Evolutionary conservation across 2,888 invertebrate species (phyloP), one percentile per base, ranked within the genome.

Genomic region (Dolichomitus sp.): DNA sequence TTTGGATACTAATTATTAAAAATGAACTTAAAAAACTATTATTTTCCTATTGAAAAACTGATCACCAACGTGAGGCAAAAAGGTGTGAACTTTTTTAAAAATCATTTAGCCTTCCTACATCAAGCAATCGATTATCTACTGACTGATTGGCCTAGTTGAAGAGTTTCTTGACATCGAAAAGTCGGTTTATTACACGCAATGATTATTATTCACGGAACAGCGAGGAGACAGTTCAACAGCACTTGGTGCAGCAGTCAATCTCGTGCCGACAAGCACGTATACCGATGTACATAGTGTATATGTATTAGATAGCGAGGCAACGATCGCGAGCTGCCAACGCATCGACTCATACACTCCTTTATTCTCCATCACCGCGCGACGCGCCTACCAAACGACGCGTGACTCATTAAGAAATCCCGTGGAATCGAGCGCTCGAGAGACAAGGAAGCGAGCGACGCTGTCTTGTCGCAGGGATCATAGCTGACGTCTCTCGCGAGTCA

Each of bases 241-340:
- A 69, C 37, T 69, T 50, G 69, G 69, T 37, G 69, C 48, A 17
- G 27, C 17, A 68, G 40, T 48, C 23, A 40, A 37, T 52, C 37
- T 69, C 40, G 42, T 69, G 33, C 59, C 17, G 37, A 14, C 30
- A 17, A 37, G 37, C 14, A 30, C 33, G 37, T 30, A 50, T 68
- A 45, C 27, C 30, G 50, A 27, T 50, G 50, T 69, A 68, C 23
- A 66, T n/a, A 63, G 19, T 50, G n/a, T 30, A 50, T 12, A 30
- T 17, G 9, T 30, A 68, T 33, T 68, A 68, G 30, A 68, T 68
- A 17, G 48, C 48, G 66, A 45, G 48, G 54, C 54, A 75, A 57
- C 37, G 75, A 70, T 70, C 54, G 65, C 45, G 73, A 80, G 75
- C 54, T 66, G 76, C 81, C 65, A 76, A 81, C 76, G 76, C 75